Evolutionary conservation across 2,113 vertebrate species (phyloP).

Genomic region (Pomatorhinus ruficollis): DNA sequence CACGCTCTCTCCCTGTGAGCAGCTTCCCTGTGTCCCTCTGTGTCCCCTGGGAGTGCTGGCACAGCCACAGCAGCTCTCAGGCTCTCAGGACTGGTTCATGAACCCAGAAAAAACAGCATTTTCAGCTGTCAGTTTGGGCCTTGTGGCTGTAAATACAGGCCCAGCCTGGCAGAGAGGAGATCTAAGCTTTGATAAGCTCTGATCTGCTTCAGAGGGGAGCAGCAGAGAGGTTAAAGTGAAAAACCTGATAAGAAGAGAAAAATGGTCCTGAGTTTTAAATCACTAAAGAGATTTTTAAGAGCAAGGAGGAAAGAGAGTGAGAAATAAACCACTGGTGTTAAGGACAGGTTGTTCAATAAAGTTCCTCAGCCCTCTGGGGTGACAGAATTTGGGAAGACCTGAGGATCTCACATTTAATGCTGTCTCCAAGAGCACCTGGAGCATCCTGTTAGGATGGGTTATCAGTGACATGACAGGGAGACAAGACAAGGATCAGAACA

Average conservation of each 20-base stretch:
- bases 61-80: not conserved
- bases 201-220: not conserved
- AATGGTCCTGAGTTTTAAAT: not conserved
- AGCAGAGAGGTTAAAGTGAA: not conserved
- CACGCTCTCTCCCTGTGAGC: fast-evolving
- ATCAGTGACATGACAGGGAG: not conserved
- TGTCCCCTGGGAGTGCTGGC: not conserved
- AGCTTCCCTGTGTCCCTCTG: not conserved
- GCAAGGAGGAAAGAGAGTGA: not conserved
- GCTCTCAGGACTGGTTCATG: not conserved
- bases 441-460: not conserved
- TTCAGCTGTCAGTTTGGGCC: not conserved
- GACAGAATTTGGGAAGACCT: not conserved
- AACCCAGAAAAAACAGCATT: not conserved
- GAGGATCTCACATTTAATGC: not conserved
- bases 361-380: not conserved
- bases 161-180: not conserved
- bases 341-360: not conserved
- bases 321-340: not conserved
- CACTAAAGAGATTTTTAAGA: not conserved
- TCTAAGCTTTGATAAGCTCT: not conserved
- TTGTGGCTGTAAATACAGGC: not conserved
- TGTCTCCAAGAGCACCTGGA: not conserved
- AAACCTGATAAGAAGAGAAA: not conserved
- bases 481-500: not conserved